Percentiles rank a stretch among this genome's conserved stretches.
Evolutionary conservation across 2,888 invertebrate species (phyloP).

Genomic region (Meghimatium bilineatum): DNA sequence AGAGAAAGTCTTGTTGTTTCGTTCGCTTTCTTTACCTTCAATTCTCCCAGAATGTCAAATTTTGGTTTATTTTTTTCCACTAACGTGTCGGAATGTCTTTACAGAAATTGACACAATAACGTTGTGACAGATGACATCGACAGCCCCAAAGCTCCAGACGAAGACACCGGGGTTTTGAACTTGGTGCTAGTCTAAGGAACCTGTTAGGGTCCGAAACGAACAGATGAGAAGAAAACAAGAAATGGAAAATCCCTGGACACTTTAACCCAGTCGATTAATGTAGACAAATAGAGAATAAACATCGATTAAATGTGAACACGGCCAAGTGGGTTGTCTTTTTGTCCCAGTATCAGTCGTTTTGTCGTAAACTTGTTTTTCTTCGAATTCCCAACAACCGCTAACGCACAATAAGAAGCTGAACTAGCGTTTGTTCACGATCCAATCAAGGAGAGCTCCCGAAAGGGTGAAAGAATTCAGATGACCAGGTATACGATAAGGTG

Average conservation of each 20-base stretch:
- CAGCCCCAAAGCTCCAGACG: too few relatives aligned
- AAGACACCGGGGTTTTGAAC: too few relatives aligned
- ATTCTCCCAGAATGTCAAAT: too few relatives aligned
- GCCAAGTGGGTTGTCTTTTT: conserved; percentile 22
- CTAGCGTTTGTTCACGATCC: conserved; percentile 7
- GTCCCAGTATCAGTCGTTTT: background rate
- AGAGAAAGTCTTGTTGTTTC: background rate
- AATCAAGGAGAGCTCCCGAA: background rate
- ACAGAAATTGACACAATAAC: too few relatives aligned
- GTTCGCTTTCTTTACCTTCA: too few relatives aligned
- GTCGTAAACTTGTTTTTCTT: conserved; percentile 29
- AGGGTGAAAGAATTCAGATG: background rate
- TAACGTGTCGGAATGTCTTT: too few relatives aligned
- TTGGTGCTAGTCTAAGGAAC: too few relatives aligned
- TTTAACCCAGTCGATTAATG: background rate
- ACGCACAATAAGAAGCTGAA: background rate
- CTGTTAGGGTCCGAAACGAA: background rate
- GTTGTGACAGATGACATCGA: too few relatives aligned
- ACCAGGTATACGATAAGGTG: background rate
- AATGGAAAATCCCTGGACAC: background rate
- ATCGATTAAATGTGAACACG: conserved; percentile 5
- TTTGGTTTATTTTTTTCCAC: too few relatives aligned
- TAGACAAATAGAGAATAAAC: conserved; percentile 34
- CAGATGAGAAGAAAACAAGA: conserved; percentile 21
- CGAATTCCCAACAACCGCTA: background rate